These are phyloP conservation scores for Bathynomus jamesi DNA, from an alignment of 1,140 invertebrate species.

Conservation along the genomic window DNA sequence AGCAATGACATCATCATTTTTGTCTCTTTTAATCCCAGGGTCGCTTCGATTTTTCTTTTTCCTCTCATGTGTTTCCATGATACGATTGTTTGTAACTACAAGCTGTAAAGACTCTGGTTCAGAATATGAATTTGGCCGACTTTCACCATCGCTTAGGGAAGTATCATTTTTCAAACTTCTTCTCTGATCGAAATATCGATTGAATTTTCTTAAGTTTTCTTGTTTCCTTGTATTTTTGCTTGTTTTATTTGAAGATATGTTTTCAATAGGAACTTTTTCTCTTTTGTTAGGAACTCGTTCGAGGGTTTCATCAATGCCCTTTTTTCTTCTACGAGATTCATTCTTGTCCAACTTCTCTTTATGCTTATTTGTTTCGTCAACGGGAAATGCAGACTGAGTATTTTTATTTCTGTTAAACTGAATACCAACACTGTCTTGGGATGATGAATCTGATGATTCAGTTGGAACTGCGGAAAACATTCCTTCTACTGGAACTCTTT, in stretches of 20 bases:
- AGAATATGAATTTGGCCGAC: neutral
- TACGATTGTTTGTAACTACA: neutral
- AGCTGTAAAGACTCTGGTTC: neutral
- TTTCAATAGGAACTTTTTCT: neutral
- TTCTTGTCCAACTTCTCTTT: neutral
- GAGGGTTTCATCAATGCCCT: neutral
- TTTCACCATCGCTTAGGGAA: neutral
- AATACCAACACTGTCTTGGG: conserved; percentile 30
- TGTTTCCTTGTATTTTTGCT: conserved; percentile 11
- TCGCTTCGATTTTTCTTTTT: conserved; percentile 27
- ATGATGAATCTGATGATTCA: conserved; percentile 33
- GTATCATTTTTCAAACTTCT: conserved; percentile 1
- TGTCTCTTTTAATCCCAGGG: conserved; percentile 19
- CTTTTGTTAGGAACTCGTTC: conserved; percentile 1
- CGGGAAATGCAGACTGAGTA: neutral
- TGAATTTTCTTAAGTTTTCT: conserved; percentile 10
- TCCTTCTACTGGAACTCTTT: conserved; percentile 15
- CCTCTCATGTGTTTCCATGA: conserved; percentile 9
- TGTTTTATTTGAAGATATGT: conserved; percentile 8
- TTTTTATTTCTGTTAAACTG: neutral
- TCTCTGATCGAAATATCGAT: conserved; percentile 11
- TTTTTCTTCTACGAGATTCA: conserved; percentile 11
- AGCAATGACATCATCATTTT: conserved; percentile 12
- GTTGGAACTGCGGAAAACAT: conserved; percentile 16
- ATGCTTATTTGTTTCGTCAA: conserved; percentile 11